Base-by-base conservation (phyloP, 2,888 invertebrate genomes). In the Aplocera efformata region DNA sequence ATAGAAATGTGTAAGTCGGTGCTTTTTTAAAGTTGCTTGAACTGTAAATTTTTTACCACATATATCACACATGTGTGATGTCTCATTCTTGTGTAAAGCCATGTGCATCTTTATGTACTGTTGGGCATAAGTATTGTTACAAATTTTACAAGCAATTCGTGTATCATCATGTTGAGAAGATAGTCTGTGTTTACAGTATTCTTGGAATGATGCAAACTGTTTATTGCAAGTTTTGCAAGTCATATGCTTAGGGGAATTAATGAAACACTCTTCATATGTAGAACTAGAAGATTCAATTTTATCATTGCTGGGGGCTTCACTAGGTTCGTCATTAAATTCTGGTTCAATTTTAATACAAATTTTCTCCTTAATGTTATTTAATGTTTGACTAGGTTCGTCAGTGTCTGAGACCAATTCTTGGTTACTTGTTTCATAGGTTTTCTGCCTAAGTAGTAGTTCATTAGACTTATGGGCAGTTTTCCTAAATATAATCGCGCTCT, bases 401-500 rank as follows among this genome's bases (percentile, higher is more conserved):
- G 3, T 5, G 5, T 17, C 13, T 17, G 13, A 17, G 5, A 5
- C 13, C 2, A 17, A 17, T 3, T 17, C 13, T n/a, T n/a, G n/a
- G n/a, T n/a, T n/a, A n/a, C n/a, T n/a, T n/a, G n/a, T n/a, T n/a
- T n/a, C n/a, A n/a, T n/a, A n/a, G n/a, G n/a, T n/a, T n/a, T 17
- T 17, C 13, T 17, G 13, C 5, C 13, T 56, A 30, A 63, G 69
- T 1, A 86, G 58, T 2, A 60, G 20, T 32, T 62, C 33, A 13
- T 85, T 77, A 1, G 84, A 70, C 8, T 71, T 46, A 48, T 73
- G 76, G 1, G 86, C 86, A 17, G 75, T 82, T 68, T 75, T 81
- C 47, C 80, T 69, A 8, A 88, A 70, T 32, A 75, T 48, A 35
- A 84, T 72, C 8, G 85, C 86, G 4, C 75, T 72, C 55, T 76